phyloP scores from a whole-genome alignment of 2,113 vertebrate genomes.

The Bubo scandiacus region DNA sequence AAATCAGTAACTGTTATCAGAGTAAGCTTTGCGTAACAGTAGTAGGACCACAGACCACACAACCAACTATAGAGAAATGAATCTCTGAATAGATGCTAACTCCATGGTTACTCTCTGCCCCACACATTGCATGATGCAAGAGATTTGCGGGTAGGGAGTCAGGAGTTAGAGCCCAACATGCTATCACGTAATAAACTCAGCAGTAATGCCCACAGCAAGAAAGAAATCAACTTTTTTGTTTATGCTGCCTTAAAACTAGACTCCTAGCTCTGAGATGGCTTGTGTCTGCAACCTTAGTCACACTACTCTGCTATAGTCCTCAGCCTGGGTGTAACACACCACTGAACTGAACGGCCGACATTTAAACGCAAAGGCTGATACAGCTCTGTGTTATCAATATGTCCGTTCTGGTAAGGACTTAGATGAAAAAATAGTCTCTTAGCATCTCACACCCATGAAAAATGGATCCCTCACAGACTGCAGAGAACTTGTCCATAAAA shows the following conservation, averaged over 20 bases:
- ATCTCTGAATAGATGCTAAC: not conserved
- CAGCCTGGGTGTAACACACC: not conserved
- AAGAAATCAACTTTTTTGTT: not conserved
- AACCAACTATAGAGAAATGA: not conserved
- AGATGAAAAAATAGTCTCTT: not conserved
- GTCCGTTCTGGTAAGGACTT: not conserved
- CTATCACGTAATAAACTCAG: not conserved
- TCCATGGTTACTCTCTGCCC: not conserved
- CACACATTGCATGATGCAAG: rapidly evolving
- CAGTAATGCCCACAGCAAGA: not conserved
- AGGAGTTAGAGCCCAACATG: not conserved
- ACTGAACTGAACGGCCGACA: not conserved
- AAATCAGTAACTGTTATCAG: not conserved
- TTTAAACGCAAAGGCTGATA: not conserved
- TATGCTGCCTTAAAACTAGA: not conserved
- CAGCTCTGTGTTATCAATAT: not conserved
- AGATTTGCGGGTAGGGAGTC: not conserved
- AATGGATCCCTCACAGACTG: not conserved
- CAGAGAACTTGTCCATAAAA: not conserved
- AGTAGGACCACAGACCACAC: not conserved
- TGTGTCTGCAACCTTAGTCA: not conserved
- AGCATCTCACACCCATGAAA: not conserved
- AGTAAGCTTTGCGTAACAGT: not conserved
- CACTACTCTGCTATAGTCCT: not conserved
- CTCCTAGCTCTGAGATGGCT: not conserved